Percentiles rank a stretch among this genome's conserved stretches.
Evolutionary conservation across 2,113 vertebrate species (phyloP).

Genomic region (Eonycteris spelaea): DNA sequence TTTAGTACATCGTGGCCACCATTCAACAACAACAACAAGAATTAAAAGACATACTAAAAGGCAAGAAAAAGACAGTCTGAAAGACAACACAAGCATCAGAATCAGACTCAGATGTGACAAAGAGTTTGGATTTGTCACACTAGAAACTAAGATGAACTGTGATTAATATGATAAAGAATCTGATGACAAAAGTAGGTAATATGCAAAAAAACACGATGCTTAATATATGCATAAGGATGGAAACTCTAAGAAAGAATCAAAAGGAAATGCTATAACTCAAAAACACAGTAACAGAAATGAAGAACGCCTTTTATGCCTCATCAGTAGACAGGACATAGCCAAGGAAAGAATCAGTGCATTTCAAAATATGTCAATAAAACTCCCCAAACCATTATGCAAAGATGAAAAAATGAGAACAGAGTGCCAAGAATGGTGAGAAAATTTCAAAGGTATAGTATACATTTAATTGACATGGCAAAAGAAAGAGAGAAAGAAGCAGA

Average conservation of each 20-base stretch:
- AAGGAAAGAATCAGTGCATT: not conserved
- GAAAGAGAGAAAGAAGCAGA: not conserved
- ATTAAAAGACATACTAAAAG: not conserved
- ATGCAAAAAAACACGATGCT: not conserved
- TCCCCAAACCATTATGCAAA: not conserved
- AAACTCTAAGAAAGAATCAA: not conserved
- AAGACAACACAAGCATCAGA: not conserved
- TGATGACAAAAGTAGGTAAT: not conserved
- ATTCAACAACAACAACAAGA: not conserved
- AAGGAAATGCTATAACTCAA: not conserved
- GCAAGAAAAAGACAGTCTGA: not conserved
- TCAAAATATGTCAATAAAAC: not conserved
- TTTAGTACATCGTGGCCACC: not conserved
- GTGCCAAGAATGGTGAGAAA: not conserved
- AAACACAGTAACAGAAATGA: not conserved
- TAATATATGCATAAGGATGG: not conserved
- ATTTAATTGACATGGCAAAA: not conserved
- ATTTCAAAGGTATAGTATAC: not conserved
- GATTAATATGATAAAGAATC: not conserved
- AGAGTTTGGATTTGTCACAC: not conserved
- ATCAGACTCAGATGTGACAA: not conserved
- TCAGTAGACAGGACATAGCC: not conserved
- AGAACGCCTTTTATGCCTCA: not conserved
- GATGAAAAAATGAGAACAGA: not conserved
- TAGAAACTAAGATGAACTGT: not conserved